Evolutionary conservation across 2,797 vertebrate species (phyloP), one percentile per base, ranked within the genome.

Genomic region (Crenichthys baileyi): DNA sequence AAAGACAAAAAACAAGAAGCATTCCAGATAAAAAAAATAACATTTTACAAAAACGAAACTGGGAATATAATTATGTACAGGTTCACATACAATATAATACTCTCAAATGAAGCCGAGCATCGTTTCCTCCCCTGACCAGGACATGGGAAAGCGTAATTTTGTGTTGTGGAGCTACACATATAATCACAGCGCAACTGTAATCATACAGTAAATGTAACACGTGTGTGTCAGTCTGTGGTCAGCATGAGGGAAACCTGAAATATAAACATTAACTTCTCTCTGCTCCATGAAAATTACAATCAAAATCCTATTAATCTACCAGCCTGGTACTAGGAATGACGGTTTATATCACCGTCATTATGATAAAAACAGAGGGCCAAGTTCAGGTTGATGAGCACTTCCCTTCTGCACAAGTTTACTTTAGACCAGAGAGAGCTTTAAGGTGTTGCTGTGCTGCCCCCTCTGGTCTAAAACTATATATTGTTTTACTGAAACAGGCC

Each of bases 151-250:
- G 86, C 68, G 74, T 81, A 61, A 84, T 83, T 88, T 84, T 82
- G 80, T 85, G 88, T 89, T 85, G 84, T 67, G 86, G 80, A 63
- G 82, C 84, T 67, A 61, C 89, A 88, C 83, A 53, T 89, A 88
- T 89, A 89, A 94, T 93, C 88, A 90, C 83, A 86, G 79, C 79
- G 88, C 85, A 85, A 85, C 86, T 88, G 85, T 91, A 89, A 93
- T 93, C 92, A 92, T 88, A 90, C 80, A 87, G 90, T 84, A 44
- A 77, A 83, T 61, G 85, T 73, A 83, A 89, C 81, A 80, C 84
- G 80, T 90, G 83, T 88, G 83, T 91, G 87, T 78, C 88, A 85
- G 77, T 82, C 84, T 88, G 90, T 39, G 91, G 90, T 87, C 86
- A 81, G 83, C 77, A 75, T 82, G 72, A 72, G 60, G 63, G 78